Evolutionary conservation across 2,888 invertebrate species (phyloP).

Genomic region (Liopterus haemorrhoidalis): DNA sequence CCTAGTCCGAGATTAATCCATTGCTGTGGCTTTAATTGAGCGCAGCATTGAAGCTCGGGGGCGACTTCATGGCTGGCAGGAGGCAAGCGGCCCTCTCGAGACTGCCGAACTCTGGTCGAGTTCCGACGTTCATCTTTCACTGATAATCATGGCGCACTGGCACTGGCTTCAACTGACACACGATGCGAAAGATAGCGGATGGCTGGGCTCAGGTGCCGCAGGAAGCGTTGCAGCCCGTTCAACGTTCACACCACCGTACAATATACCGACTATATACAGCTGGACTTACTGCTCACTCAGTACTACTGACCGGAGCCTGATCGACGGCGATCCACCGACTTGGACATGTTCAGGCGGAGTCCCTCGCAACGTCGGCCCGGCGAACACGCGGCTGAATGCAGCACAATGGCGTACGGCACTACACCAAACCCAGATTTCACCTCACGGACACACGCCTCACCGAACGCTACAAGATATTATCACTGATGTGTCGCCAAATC

Average conservation of each 20-base stretch:
- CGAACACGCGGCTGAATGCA: constrained; percentile 20
- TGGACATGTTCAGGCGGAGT: constrained; percentile 12
- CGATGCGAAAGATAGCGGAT: not conserved
- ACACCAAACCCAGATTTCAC: constrained; percentile 19
- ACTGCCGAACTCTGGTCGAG: too few species aligned
- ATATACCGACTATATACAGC: not conserved
- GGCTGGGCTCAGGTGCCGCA: not conserved
- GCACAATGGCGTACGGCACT: constrained; percentile 22
- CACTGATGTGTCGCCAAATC: constrained; percentile 7
- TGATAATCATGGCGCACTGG: constrained; percentile 14
- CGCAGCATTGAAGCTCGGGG: too few species aligned
- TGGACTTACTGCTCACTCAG: not conserved
- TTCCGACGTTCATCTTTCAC: too few species aligned
- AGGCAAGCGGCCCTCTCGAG: too few species aligned
- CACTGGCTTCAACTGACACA: not conserved
- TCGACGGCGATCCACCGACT: not conserved
- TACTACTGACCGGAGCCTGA: not conserved
- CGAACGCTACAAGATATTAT: constrained; percentile 15
- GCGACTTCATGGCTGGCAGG: too few species aligned
- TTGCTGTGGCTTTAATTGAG: too few species aligned
- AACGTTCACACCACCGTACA: not conserved
- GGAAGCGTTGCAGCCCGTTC: not conserved
- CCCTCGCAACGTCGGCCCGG: constrained; percentile 9
- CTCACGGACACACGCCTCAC: constrained; percentile 25
- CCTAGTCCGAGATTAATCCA: too few species aligned